Base-by-base conservation (phyloP, 2,888 invertebrate species). In the Metacarcinus magister region DNA sequence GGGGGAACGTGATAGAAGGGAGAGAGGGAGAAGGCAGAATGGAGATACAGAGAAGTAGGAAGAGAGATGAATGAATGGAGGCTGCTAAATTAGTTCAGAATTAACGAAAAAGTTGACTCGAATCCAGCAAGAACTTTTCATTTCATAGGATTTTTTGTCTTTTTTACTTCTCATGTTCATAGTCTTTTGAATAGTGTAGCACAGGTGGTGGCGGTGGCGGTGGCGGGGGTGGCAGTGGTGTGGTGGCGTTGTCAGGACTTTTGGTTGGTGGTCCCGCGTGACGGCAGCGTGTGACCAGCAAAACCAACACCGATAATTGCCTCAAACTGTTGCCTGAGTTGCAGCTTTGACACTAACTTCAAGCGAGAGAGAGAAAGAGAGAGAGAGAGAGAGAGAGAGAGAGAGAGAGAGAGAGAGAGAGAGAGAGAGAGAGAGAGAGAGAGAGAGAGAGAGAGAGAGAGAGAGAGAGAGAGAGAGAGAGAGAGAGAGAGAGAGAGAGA, bases 311-410 rank as follows among this genome's bases (percentile, higher is more conserved):
- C 32, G 82, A 82, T 82, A 82, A 82, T 82, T 82, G 32, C 82
- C 82, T 82, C 5, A 82, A 82, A 82, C 82, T 82, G 91, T n/a
- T 91, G 43, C n/a, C 44, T 44, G 91, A 91, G 91, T 91, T 44
- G 48, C 8, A n/a, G 91, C 82, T 28, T 82, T 82, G 82, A 82
- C 43, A n/a, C 39, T 44, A 67, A 75, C 39, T 39, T 39, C 2
- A n/a, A 32, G 93, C 23, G 67, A 48, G 39, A n/a, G 39, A 93
- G 93, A 75, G n/a, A 48, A 43, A 93, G 54, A 90, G 19, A 23
- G 94, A 90, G 94, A 90, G 48, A 54, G 60, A 90, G 90, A 60
- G 60, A 90, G 94, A 90, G 90, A 60, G 90, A 54, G 89, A 48
- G 94, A 46, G 46, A 28, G 48, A 46, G 89, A 48, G 39, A 48